Evolutionary conservation across 1,140 invertebrate genomes (phyloP).

Genomic region (Gerris buenoi): DNA sequence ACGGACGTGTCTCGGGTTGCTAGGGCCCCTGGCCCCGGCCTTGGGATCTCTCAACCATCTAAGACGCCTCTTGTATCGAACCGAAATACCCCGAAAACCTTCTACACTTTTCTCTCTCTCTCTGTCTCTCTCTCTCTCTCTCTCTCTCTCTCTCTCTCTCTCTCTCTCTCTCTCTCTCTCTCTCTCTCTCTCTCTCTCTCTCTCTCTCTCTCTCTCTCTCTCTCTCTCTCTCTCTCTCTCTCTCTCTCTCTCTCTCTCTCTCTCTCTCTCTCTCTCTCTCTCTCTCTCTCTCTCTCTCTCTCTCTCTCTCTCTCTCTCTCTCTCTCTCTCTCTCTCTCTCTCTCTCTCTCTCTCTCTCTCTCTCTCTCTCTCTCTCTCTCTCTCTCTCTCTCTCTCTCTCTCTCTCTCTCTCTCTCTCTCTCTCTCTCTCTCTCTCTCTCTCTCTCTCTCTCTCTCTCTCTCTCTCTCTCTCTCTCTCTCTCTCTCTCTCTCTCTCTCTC

Average conservation of each 20-base stretch:
- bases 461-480: not conserved
- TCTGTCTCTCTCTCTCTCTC: conserved; percentile 1
- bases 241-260: conserved; percentile 2
- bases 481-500: no score
- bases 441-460: conserved; percentile 5
- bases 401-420: not conserved
- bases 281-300: conserved; percentile 6
- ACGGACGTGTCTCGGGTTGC: no score
- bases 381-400: not conserved
- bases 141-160: conserved; percentile 4
- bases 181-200: conserved; percentile 6
- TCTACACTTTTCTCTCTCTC: conserved; percentile 1
- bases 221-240: conserved; percentile 3
- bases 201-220: conserved; percentile 6
- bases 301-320: conserved; percentile 6
- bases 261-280: conserved; percentile 6
- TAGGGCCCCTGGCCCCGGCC: no score
- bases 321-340: conserved; percentile 6
- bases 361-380: conserved; percentile 5
- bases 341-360: conserved; percentile 6
- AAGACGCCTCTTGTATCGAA: no score
- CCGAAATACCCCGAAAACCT: no score
- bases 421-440: conserved; percentile 6
- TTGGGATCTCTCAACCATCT: no score
- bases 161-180: conserved; percentile 6